Conservation (phyloP, 2,113 vertebrate species). For the Trematocara variabile region DNA sequence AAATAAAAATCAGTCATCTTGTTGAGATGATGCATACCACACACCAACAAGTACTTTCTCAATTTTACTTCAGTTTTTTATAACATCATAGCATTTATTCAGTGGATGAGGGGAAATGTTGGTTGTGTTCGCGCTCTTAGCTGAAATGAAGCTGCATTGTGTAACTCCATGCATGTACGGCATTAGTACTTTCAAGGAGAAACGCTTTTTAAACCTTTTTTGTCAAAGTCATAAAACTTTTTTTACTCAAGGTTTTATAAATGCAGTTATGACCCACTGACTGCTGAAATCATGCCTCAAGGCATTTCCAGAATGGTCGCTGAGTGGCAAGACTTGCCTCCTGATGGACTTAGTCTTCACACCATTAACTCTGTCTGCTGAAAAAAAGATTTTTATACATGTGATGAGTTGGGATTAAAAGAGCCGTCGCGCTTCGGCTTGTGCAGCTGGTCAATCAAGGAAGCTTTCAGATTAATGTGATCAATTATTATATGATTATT, state of each 20-base stretch:
- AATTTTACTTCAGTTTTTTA: fast-evolving
- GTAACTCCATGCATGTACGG: fast-evolving
- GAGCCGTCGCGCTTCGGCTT: not conserved
- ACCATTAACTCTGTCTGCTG: not conserved
- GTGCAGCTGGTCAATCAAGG: not conserved
- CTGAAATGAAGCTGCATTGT: not conserved
- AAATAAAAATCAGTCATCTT: not conserved
- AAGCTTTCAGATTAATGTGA: not conserved
- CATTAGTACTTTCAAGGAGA: not conserved
- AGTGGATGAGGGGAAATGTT: not conserved
- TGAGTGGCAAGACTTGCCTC: not conserved
- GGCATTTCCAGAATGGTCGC: not conserved
- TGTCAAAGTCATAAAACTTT: not conserved
- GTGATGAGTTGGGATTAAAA: not conserved
- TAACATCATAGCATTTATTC: not conserved
- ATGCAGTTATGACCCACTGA: not conserved
- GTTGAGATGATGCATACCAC: not conserved
- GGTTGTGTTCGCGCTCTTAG: not conserved
- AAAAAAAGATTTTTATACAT: fast-evolving
- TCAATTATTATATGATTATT: not conserved
- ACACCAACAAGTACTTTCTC: not conserved
- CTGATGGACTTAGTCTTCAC: not conserved
- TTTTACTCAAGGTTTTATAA: not conserved
- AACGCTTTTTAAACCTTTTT: not conserved
- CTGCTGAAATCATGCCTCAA: not conserved